phyloP scores from a whole-genome alignment of 2,797 vertebrate genomes.

The Microcaecilia unicolor region DNA sequence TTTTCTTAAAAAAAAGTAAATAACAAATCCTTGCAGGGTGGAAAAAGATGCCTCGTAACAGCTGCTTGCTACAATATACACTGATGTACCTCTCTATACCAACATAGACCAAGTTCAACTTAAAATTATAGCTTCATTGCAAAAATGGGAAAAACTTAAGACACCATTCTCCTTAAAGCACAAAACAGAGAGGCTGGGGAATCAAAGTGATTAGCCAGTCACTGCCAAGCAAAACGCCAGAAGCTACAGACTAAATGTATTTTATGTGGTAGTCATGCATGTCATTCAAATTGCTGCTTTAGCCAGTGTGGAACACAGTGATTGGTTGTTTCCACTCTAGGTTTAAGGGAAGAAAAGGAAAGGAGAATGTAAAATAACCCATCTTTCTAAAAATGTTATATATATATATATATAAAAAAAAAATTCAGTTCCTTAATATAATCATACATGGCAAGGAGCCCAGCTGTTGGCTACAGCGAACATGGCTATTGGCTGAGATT shows the following conservation, averaged over 20 bases:
- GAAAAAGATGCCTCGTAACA: background rate
- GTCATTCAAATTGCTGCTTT: background rate
- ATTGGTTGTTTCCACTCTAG: background rate
- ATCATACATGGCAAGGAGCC: background rate
- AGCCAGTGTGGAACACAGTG: background rate
- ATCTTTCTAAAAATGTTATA: constrained; percentile 50
- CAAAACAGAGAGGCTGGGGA: too few relatives aligned
- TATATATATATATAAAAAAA: too few relatives aligned
- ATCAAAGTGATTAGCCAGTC: background rate
- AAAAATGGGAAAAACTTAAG: background rate
- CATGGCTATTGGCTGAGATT: background rate
- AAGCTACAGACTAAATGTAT: background rate
- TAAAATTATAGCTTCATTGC: constrained; percentile 5
- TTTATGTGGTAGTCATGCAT: background rate
- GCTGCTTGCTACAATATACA: constrained; percentile 8
- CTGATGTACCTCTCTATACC: constrained; percentile 14
- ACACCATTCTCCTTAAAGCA: background rate
- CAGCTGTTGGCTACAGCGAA: background rate
- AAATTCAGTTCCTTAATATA: constrained; percentile 15
- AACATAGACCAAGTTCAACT: constrained; percentile 5
- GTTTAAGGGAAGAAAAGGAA: too few relatives aligned
- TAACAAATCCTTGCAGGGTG: constrained; percentile 5
- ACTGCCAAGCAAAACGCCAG: background rate
- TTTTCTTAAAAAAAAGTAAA: constrained; percentile 9
- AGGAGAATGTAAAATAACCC: background rate